Base-by-base conservation (phyloP, 2,797 vertebrate species). In the Leucoraja ocellata region DNA sequence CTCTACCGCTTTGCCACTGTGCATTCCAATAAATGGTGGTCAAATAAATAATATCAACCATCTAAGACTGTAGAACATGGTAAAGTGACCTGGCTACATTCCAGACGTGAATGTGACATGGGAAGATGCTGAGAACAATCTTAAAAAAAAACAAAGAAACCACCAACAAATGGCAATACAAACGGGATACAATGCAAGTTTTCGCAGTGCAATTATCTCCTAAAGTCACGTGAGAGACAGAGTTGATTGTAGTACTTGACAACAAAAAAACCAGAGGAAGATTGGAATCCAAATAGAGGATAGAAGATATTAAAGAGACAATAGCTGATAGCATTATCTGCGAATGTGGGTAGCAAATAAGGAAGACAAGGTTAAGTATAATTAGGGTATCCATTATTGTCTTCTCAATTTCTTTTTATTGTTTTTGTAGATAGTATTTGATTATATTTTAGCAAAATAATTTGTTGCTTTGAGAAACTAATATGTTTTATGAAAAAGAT, bases 241-340 rank as follows among this genome's bases (percentile, higher is more conserved):
- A 61, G 28, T 90, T 90, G 58, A 90, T 90, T 68, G n/a, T 28
- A 90, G 63, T 90, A 36, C 65, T 68, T 65, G 84, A 90, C 54
- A 90, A 28, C 11, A 65, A 88, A 11, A 13, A 90, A 90, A 68
- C 14, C 25, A n/a, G 13, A 32, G n/a, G 13, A 32, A 90, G 84
- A 63, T 21, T n/a, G 32, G 58, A 68, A 90, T 32, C 84, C 4
- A 36, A 86, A 65, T n/a, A 90, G 9, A 83, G 63, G 13, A 32
- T 36, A 83, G 54, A 18, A 65, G 28, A 65, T 90, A 68, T n/a
- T 63, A 90, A 83, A 83, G 36, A 46, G 80, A 54, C 8, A 36
- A 79, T 28, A 61, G 11, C 28, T 23, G 16, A 63, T 9, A 68
- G 25, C n/a, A 32, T 68, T 32, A 11, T 36, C 28, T 18, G 68